Base-by-base conservation (phyloP, 2,797 vertebrate species). In the Notolabrus celidotus region DNA sequence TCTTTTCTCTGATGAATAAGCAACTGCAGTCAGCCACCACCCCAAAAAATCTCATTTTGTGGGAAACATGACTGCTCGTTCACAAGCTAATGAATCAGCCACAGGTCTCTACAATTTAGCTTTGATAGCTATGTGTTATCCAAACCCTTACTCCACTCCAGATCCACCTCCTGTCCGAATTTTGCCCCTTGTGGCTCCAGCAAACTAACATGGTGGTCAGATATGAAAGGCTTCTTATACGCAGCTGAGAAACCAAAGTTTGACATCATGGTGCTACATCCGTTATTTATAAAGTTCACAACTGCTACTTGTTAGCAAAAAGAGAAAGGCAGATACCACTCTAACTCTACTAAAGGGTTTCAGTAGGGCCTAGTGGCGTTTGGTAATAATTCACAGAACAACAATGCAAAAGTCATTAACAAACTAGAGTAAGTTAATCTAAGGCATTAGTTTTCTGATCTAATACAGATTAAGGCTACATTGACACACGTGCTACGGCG, bases 341-440 rank as follows among this genome's bases (percentile, higher is more conserved):
- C 33, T 3, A 10, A 11, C 15, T 29, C 23, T 14, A 34, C 39
- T 45, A 34, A 16, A 22, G 14, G 10, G 4, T 14, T 42, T 54
- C 27, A 45, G 27, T 38, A 7, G 1, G 22, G 6, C 31, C 29
- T 31, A 4, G 7, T 4, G 29, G 29, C 16, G 17, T 56, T n/a
- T 16, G 42, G 27, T 27, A 41, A 47, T 39, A 23, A 42, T 36
- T 64, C 39, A 41, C 25, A 58, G 38, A 12, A 12, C 46, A 53
- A 54, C 33, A 20, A 20, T 3, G 22, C 23, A 29, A 12, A 9
- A 66, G 34, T 62, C 58, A 49, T 49, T 33, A 51, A 46, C 29
- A 39, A 45, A 41, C 11, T 1, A 20, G 3, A 50, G 12, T 12
- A 22, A 27, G 39, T 33, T 55, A 1, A 61, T 39, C 50, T 36